phyloP scores from a whole-genome alignment of 2,797 vertebrate species.

The Sternarchorhynchus goeldii region DNA sequence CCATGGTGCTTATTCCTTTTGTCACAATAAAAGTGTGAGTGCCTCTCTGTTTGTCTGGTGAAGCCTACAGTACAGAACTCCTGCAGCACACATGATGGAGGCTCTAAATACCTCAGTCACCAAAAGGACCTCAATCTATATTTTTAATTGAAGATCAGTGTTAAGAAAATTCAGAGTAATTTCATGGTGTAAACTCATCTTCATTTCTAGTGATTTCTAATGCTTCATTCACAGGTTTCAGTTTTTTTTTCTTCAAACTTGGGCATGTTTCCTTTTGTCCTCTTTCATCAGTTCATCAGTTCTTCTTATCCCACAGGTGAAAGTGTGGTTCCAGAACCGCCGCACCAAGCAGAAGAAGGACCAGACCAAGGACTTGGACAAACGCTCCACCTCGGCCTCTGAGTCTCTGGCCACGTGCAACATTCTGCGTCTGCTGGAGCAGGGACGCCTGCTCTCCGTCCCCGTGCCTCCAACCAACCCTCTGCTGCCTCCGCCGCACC shows the following conservation, averaged over 20 bases:
- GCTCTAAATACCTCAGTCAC: background rate
- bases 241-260: background rate
- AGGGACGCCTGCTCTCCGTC: conserved; percentile 85
- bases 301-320: conserved; percentile 77
- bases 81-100: no score
- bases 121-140: background rate
- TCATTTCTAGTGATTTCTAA: no score
- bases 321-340: conserved; percentile 98
- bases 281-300: background rate
- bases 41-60: no score
- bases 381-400: conserved; percentile 78
- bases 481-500: conserved; percentile 70
- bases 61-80: no score
- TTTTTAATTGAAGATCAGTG: background rate
- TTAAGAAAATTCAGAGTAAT: no score
- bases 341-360: conserved; percentile 98
- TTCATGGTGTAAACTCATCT: no score
- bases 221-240: no score
- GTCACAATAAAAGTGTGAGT: no score
- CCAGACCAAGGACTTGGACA: conserved; percentile 92
- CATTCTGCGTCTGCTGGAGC: conserved; percentile 92
- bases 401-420: conserved; percentile 93
- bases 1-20: no score
- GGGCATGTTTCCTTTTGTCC: background rate
- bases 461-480: conserved; percentile 78